Base-by-base conservation (phyloP, 2,888 invertebrate species). In the Anaspis maculata region DNA sequence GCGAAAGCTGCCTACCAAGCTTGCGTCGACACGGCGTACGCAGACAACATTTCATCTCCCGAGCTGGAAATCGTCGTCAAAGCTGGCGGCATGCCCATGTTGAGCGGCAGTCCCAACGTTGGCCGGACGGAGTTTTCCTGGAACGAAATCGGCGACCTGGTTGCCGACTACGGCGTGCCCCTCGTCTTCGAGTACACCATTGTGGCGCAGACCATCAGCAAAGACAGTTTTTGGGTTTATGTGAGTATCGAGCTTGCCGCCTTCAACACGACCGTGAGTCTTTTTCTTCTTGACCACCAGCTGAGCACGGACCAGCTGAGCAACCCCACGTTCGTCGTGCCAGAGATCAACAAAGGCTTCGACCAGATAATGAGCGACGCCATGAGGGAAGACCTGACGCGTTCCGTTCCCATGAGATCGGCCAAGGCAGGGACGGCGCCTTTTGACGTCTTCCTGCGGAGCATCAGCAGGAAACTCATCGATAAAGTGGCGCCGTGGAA, bases 131-230 rank as follows among this genome's bases (percentile, higher is more conserved):
- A 39, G 4, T 49, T 58, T 32, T 38, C 45, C 6, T 67, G 62
- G 64, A 52, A 54, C 26, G 49, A 55, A 25, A 48, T 62, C 11
- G 67, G 53, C 2, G 54, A 56, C 22, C 41, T 59, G 9, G 59
- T 54, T 13, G 52, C 60, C 16, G 51, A 55, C 37, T 68, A 57
- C 48, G 67, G 66, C 1, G 47, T 66, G 7, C 57, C 54, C 2
- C 48, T 66, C 27, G 51, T 68, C 16, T 59, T 69, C 34, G 46
- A 45, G n/a, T 53, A 59, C 19, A 45, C 56, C 5, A 28, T 29
- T n/a, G 25, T 19, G 19, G 5, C 5, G 19, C 19, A 19, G 19
- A 19, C 19, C 5, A 31, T n/a, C 31, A 22, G 10, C 16, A 30
- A 23, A 13, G 13, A 31, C 3, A 24, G 25, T 7, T 25, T 25